Conservation (phyloP, 2,888 invertebrate genomes). For the Mimachlamys varia region DNA sequence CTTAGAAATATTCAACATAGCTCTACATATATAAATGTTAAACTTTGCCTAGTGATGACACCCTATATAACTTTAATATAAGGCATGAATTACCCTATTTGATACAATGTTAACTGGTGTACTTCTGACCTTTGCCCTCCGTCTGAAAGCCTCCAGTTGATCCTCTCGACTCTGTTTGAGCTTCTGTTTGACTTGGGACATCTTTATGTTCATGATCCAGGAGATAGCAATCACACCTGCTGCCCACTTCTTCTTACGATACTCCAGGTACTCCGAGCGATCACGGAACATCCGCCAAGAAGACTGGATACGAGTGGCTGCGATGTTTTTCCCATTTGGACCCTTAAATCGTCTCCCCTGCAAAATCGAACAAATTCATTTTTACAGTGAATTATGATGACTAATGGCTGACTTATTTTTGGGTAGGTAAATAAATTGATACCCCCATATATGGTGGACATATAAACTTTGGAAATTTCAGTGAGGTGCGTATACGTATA, state of each 20-base stretch:
- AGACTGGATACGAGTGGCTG: constrained; percentile 79
- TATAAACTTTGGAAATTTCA: too few relatives aligned
- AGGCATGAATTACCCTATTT: too few relatives aligned
- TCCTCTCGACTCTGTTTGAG: constrained; percentile 73
- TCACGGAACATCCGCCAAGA: constrained; percentile 76
- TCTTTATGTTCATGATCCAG: constrained; percentile 81
- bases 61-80: too few relatives aligned
- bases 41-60: too few relatives aligned
- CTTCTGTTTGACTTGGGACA: constrained; percentile 77
- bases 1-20: too few relatives aligned
- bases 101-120: not conserved
- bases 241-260: constrained; percentile 80
- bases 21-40: too few relatives aligned
- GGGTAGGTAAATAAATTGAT: too few relatives aligned
- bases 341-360: constrained; percentile 78
- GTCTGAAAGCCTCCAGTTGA: constrained; percentile 76
- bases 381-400: too few relatives aligned
- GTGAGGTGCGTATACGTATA: too few relatives aligned
- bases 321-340: constrained; percentile 73
- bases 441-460: too few relatives aligned
- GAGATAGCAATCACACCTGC: constrained; percentile 80
- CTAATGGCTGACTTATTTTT: too few relatives aligned
- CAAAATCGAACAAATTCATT: not conserved
- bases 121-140: constrained; percentile 72
- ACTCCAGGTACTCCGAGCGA: constrained; percentile 76